Evolutionary conservation across 1,140 invertebrate genomes (phyloP), one percentile per base, ranked within the genome.

Genomic region (Campodea augens): DNA sequence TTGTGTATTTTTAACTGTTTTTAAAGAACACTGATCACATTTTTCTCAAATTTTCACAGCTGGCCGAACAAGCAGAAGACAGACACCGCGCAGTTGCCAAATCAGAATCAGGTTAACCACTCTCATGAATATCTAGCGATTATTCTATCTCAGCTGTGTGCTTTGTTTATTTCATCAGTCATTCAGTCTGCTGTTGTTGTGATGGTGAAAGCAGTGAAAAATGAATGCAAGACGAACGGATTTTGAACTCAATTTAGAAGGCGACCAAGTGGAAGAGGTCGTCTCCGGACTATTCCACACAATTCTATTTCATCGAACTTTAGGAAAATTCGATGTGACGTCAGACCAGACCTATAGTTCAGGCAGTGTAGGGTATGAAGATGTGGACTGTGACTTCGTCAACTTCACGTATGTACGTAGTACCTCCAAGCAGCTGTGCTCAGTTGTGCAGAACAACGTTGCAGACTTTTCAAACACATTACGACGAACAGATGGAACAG

Each of bases 301-400:
- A 19, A 76, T 97, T 38, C 68, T 98, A 12, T 91, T 97, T 59
- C 89, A 96, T 60, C 74, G 92, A 52, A 84, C 86, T 38, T 73
- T 88, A 51, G 91, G 92, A 48, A 98, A 96, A 71, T 95, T 95
- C 65, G 77, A 81, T 41, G 95, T 93, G 63, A 86, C 84, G 63
- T 78, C 81, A 57, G 89, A 95, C 64, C 82, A 81, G 51, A 86
- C 79, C 61, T 98, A 95, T 61, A 88, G 87, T 7, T 85, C 96
- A 43, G 89, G 91, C 23, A 92, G 88, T 1, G 74, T 97, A 21
- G 90, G 90, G 39, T 90, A 90, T 56, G 81, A 86, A 51, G 92
- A 97, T 66, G 84, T 95, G 7, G 85, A 93, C 58, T 97, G 92
- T 68, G 86, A 96, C 65, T 95, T 92, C 60, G 85, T 98, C 50